These are phyloP conservation scores for Penelope pileata DNA, from an alignment of 2,113 vertebrate species.

Conservation along the genomic window DNA sequence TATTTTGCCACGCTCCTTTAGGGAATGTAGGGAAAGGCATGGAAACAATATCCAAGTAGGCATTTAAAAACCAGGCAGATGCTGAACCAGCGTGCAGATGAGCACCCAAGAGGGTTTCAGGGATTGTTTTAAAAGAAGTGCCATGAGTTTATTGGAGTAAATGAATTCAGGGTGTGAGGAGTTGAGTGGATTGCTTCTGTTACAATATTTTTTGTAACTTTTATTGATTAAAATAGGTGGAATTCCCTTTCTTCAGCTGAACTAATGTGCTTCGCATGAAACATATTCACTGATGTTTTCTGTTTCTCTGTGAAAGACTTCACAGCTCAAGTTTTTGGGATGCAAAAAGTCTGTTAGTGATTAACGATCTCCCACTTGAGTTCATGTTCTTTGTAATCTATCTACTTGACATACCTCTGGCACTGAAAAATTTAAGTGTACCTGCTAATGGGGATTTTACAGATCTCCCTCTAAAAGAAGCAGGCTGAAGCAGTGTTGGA, in stretches of 20 bases:
- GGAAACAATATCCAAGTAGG: neutral
- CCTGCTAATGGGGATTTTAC: neutral
- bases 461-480: neutral
- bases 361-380: neutral
- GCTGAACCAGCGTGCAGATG: neutral
- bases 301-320: neutral
- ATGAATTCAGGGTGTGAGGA: neutral
- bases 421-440: neutral
- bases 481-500: neutral
- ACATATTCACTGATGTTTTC: neutral
- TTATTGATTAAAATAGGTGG: neutral
- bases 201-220: neutral
- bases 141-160: neutral
- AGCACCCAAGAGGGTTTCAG: neutral
- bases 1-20: neutral
- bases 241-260: neutral
- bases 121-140: neutral
- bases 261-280: neutral
- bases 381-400: neutral
- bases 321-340: fast-evolving
- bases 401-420: neutral
- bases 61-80: neutral
- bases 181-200: neutral
- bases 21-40: neutral
- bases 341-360: neutral